phyloP scores from a whole-genome alignment of 1,140 invertebrate genomes.

The Wasmannia auropunctata region DNA sequence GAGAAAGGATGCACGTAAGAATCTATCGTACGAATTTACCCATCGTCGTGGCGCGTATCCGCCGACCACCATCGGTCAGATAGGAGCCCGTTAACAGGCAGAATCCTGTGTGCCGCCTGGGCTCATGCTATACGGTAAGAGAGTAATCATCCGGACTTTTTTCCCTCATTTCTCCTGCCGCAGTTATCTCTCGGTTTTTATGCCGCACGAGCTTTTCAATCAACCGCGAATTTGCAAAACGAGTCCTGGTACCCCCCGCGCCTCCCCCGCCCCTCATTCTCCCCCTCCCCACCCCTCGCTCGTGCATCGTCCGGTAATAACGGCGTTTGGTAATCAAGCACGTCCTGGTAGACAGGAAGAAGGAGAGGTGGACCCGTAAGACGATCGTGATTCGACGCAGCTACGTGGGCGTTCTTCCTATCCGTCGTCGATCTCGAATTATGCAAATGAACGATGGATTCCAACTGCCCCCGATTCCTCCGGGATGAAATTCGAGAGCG shows the following conservation, averaged over 20 bases:
- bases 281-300: background rate
- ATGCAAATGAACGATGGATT: slow-evolving; percentile 62
- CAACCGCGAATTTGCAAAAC: slow-evolving; percentile 80
- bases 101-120: slow-evolving; percentile 14
- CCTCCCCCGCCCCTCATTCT: background rate
- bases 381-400: slow-evolving; percentile 62
- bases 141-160: slow-evolving; percentile 47
- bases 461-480: slow-evolving; percentile 60
- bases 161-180: background rate
- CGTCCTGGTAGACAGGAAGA: slow-evolving; percentile 68
- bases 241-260: slow-evolving; percentile 57
- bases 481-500: slow-evolving; percentile 49
- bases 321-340: slow-evolving; percentile 79
- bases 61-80: slow-evolving; percentile 9
- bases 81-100: slow-evolving; percentile 19
- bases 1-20: background rate
- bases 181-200: slow-evolving; percentile 31
- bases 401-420: slow-evolving; percentile 74
- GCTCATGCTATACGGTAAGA: slow-evolving; percentile 3
- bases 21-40: slow-evolving; percentile 47
- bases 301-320: slow-evolving; percentile 74
- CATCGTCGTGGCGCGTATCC: background rate
- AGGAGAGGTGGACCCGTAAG: slow-evolving; percentile 31
- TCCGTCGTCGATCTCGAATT: slow-evolving; percentile 69
- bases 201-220: slow-evolving; percentile 76